phyloP scores from a whole-genome alignment of 1,140 invertebrate species.

The Gryllus bimaculatus region DNA sequence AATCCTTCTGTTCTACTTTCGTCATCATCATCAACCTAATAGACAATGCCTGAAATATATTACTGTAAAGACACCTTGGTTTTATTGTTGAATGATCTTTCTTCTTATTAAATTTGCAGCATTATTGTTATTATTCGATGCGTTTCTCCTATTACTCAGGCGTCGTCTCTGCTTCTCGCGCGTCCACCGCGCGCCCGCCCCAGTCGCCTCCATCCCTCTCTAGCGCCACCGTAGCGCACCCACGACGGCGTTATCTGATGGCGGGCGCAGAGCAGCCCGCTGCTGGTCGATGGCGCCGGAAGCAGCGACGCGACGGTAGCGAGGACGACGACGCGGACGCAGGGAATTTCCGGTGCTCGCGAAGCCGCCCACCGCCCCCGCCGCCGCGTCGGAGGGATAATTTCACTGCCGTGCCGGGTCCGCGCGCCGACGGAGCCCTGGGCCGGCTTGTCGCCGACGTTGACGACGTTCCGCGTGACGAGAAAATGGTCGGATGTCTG shows the following conservation, averaged over 20 bases:
- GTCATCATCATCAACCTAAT: no score
- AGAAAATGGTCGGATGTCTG: background rate
- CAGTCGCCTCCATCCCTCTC: background rate
- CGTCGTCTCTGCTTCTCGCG: no score
- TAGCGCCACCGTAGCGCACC: background rate
- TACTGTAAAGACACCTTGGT: no score
- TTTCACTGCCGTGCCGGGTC: background rate
- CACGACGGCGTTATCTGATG: background rate
- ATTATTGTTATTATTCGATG: no score
- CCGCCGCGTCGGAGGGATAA: background rate
- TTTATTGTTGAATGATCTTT: no score
- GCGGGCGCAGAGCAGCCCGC: background rate
- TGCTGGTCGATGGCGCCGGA: background rate
- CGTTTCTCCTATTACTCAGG: no score
- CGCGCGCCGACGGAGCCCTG: background rate
- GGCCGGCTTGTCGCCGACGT: background rate
- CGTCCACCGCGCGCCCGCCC: no score
- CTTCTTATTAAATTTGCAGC: no score
- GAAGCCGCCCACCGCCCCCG: background rate
- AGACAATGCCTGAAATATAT: no score
- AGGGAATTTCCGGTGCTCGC: background rate
- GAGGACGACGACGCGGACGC: background rate
- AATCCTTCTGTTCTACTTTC: no score
- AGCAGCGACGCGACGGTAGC: background rate
- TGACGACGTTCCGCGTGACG: background rate